Evolutionary conservation across 2,888 invertebrate genomes (phyloP), one percentile per base, ranked within the genome.

Genomic region (Drosophila robusta): DNA sequence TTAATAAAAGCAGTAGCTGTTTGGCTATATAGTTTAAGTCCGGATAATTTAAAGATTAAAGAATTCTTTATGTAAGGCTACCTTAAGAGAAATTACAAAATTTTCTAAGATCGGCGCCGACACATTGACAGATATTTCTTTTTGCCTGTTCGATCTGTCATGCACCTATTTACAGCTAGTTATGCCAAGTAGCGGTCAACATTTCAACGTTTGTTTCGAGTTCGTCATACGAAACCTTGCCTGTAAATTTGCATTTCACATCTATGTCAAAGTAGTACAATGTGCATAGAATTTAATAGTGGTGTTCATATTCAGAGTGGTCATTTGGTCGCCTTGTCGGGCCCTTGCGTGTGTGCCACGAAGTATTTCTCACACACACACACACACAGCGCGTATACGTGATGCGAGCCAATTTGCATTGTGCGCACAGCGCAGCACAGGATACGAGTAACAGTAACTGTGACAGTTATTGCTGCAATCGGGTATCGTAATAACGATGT

Each of bases 371-470:
- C 38, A 26, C 12, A 18, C 22, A 63, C 38, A 9, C 38, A 26
- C 12, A 18, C 22, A 63, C 38, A 9, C 34, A 12, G 1, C 2
- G 8, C 64, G 67, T 57, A 68, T 68, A 58, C 68, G 52, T 55
- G 14, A 58, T 54, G 58, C 12, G 24, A 0, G 16, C 1, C n/a
- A 63, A 50, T 50, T 56, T 9, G 26, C 24, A 56, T 52, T 63
- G 67, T 64, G 29, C 4, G 32, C 34, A 34, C 9, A 9, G 9
- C 29, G 29, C 29, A 38, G 34, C 47, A 61, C 62, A 71, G 72
- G 72, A 72, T 67, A 38, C 32, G 16, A 36, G 36, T 5, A 9
- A 26, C 14, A 22, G 22, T 34, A 34, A 18, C n/a, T 14, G 16
- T 34, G 46, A 34, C 62, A 62, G 39, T 8, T 56, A 50, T 18